Percentiles rank a stretch among this genome's conserved stretches.
Evolutionary conservation across 2,797 vertebrate genomes (phyloP).

Genomic region (Octomys mimax): DNA sequence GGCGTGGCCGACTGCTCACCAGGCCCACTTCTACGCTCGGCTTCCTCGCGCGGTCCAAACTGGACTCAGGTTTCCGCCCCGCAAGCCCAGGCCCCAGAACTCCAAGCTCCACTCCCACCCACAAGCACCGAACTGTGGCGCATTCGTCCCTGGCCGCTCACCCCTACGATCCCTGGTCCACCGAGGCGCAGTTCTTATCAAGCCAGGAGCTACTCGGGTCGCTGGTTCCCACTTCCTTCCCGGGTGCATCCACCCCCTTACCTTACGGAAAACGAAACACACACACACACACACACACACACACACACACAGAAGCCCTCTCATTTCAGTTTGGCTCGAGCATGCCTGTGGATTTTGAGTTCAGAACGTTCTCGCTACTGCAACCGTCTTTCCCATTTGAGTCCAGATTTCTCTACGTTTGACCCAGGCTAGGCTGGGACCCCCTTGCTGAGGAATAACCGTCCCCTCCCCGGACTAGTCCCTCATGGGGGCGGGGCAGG

Average conservation of each 20-base stretch:
- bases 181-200: background rate
- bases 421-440: background rate
- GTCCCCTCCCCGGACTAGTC: background rate
- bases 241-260: background rate
- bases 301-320: no score
- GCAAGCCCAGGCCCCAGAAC: background rate
- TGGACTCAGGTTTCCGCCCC: background rate
- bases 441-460: background rate
- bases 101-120: background rate
- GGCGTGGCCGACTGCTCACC: background rate
- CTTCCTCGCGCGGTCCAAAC: background rate
- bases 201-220: background rate
- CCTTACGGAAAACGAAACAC: background rate
- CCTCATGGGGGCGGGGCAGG: background rate
- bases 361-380: background rate
- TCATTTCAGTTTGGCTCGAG: background rate
- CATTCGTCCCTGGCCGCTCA: background rate
- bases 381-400: background rate
- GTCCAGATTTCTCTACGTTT: background rate
- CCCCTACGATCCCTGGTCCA: background rate
- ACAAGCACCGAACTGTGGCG: background rate
- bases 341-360: background rate
- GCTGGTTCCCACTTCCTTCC: background rate
- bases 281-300: no score
- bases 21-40: background rate